phyloP scores from a whole-genome alignment of 2,888 invertebrate species.

The Trypoxylon attenuatum region DNA sequence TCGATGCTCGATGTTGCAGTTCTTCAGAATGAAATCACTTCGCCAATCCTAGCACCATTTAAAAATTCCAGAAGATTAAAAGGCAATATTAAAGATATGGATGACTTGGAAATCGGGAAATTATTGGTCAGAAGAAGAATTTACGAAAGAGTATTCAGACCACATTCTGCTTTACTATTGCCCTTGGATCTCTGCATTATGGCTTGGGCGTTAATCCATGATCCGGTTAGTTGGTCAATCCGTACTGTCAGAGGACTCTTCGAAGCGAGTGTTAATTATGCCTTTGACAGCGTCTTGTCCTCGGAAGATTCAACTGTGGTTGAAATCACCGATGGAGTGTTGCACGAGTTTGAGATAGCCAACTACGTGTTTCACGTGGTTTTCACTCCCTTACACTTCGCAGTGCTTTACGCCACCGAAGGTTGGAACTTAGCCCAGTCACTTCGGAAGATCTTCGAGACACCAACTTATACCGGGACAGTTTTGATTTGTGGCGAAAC shows the following conservation, averaged over 20 bases:
- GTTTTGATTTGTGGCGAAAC: slow-evolving; percentile 58
- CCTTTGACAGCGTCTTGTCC: slow-evolving; percentile 61
- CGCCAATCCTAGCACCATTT: slow-evolving; percentile 58
- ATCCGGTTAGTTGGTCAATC: slow-evolving; percentile 65
- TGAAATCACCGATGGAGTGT: slow-evolving; percentile 55
- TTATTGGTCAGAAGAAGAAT: slow-evolving; percentile 25
- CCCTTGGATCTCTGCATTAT: slow-evolving; percentile 68
- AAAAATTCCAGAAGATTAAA: slow-evolving; percentile 28
- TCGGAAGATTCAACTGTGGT: slow-evolving; percentile 59
- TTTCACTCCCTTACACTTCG: slow-evolving; percentile 64
- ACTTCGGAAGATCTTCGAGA: slow-evolving; percentile 62
- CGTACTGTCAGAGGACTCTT: slow-evolving; percentile 62
- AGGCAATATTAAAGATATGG: neutral
- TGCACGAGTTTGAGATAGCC: slow-evolving; percentile 65
- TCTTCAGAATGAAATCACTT: slow-evolving; percentile 63
- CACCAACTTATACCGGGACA: slow-evolving; percentile 64
- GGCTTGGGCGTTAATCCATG: slow-evolving; percentile 69
- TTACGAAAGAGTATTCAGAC: slow-evolving; percentile 59
- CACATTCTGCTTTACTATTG: slow-evolving; percentile 47
- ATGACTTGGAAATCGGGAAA: slow-evolving; percentile 2
- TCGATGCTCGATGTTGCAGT: slow-evolving; percentile 63
- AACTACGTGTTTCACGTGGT: slow-evolving; percentile 66
- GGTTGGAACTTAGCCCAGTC: slow-evolving; percentile 68
- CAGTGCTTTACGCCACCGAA: slow-evolving; percentile 55
- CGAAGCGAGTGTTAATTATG: slow-evolving; percentile 61